Evolutionary conservation across 1,140 invertebrate genomes (phyloP).

Genomic region (Papilio xuthus): DNA sequence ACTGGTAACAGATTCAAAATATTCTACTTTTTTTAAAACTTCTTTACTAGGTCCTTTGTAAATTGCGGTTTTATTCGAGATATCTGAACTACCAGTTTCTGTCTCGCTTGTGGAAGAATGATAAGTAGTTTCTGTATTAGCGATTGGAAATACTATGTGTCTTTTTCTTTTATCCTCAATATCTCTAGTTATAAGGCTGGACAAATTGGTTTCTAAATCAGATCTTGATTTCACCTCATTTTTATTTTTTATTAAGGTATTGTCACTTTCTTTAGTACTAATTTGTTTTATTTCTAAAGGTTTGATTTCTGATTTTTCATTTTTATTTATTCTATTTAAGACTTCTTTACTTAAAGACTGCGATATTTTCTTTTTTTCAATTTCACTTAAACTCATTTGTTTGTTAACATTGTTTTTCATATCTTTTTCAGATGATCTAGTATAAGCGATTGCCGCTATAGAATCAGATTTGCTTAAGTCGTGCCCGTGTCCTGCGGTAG

Average conservation of each 20-base stretch:
- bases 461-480: slow-evolving; percentile 81
- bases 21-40: slow-evolving; percentile 88
- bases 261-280: slow-evolving; percentile 41
- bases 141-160: slow-evolving; percentile 56
- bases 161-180: slow-evolving; percentile 50
- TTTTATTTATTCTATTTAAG: slow-evolving; percentile 83
- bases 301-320: slow-evolving; percentile 73
- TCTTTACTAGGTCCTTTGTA: slow-evolving; percentile 81
- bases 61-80: slow-evolving; percentile 86
- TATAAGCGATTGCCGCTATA: slow-evolving; percentile 79
- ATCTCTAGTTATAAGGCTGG: slow-evolving; percentile 39
- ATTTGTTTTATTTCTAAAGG: slow-evolving; percentile 70
- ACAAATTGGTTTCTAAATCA: slow-evolving; percentile 35
- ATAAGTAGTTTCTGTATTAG: slow-evolving; percentile 59
- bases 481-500: slow-evolving; percentile 54
- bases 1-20: slow-evolving; percentile 86
- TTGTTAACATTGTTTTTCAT: slow-evolving; percentile 78
- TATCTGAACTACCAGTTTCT: slow-evolving; percentile 87
- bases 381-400: slow-evolving; percentile 83
- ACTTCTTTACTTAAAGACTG: slow-evolving; percentile 88
- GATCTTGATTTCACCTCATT: slow-evolving; percentile 23
- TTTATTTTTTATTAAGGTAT: slow-evolving; percentile 44
- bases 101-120: slow-evolving; percentile 82
- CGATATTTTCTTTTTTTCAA: slow-evolving; percentile 88
- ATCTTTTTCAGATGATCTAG: slow-evolving; percentile 73